A percentile compares a stretch with the other conserved stretches of the same genome.
These are phyloP conservation scores for Callimorpha dominula DNA, from an alignment of 2,888 invertebrate genomes.

Conservation along the genomic window DNA sequence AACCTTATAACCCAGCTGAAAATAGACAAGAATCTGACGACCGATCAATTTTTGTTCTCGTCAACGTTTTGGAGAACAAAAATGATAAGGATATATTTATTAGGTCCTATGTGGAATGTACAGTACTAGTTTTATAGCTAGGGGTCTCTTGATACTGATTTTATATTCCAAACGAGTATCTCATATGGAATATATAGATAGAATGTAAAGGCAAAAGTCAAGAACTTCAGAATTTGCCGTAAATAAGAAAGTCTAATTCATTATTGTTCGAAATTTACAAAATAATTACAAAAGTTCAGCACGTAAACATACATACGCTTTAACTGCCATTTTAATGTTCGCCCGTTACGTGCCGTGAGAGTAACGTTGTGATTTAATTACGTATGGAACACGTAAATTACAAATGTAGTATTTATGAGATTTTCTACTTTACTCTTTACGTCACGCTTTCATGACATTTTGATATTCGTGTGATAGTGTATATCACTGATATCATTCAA, in stretches of 20 bases:
- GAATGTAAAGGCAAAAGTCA: too few relatives aligned
- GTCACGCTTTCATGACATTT: constrained; percentile 37
- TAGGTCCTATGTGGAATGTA: too few relatives aligned
- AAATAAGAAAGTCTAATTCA: constrained; percentile 7
- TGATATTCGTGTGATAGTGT: constrained; percentile 8
- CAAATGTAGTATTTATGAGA: constrained; percentile 40
- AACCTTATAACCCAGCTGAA: too few relatives aligned
- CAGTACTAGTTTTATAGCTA: too few relatives aligned
- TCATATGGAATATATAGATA: too few relatives aligned
- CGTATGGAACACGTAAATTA: constrained; percentile 38
- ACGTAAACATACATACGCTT: constrained; percentile 20
- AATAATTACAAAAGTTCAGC: constrained; percentile 19
- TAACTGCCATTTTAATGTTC: constrained; percentile 22
- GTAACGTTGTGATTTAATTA: constrained; percentile 21
- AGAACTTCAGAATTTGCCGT: background rate
- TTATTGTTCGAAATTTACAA: constrained; percentile 20
- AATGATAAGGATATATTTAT: too few relatives aligned
- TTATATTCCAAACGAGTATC: too few relatives aligned
- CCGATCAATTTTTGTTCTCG: too few relatives aligned
- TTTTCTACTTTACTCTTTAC: constrained; percentile 36
- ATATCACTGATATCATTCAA: background rate
- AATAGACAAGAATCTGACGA: too few relatives aligned
- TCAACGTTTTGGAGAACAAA: too few relatives aligned
- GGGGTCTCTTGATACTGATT: too few relatives aligned
- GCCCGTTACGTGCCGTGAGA: constrained; percentile 19